Base-by-base conservation (phyloP, 2,888 invertebrate species). In the Eurois occulta region DNA sequence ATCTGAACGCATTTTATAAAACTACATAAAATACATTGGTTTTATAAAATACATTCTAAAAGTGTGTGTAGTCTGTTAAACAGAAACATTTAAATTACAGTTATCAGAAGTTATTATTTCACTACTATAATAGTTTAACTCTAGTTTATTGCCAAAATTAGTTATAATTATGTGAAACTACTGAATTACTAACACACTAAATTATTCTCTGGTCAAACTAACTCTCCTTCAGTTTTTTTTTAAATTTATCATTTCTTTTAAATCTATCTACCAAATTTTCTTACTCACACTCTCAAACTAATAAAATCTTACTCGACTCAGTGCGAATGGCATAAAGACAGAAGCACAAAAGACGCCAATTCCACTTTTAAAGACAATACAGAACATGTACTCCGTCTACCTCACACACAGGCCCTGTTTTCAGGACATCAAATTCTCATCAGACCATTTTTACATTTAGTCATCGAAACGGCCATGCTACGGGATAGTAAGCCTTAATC, bases 31-130 rank as follows among this genome's bases (percentile, higher is more conserved):
- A 13, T 21, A 8, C 0, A 64, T 16, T 35, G 0, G 13, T 83
- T 85, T 84, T 78, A 85, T 84, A 87, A 87, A 87, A 85, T 88
- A 80, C 73, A 69, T 83, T 78, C 73, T 58, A 52, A 80, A 81
- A 77, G 62, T 83, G 86, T 90, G 90, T 90, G 86, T 88, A 80
- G 75, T 85, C 72, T 86, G 86, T 88, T 88, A 87, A 35, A 83
- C 75, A 78, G n/a, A 77, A 81, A 86, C 75, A 82, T 69, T 84
- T 69, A 77, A 48, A 46, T 72, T 71, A 48, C 48, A 79, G 24
- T 71, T 80, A 74, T 77, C 55, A 46, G 43, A 68, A 64, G 58
- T 76, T 70, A 72, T 66, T 76, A 21, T 43, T 75, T 71, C 16
- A 58, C 41, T 80, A 74, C n/a, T 72, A 60, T 48, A 28, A 21